Base-by-base conservation (phyloP, 1,140 invertebrate species). In the Polypedilum vanderplanki region DNA sequence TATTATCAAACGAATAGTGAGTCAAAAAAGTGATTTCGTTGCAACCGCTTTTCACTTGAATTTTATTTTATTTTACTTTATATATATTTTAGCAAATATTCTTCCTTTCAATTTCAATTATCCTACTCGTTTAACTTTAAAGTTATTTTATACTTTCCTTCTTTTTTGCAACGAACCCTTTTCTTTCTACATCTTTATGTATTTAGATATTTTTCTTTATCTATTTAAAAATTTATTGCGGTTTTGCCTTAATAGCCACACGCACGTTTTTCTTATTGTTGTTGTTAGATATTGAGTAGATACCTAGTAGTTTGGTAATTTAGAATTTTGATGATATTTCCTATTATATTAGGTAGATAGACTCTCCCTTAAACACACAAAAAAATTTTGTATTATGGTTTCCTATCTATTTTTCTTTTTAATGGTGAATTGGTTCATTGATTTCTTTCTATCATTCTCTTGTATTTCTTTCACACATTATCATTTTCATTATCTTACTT, bases 361-460 rank as follows among this genome's bases (percentile, higher is more conserved):
- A n/a, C 10, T 57, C 10, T 57, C 12, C 12, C 8, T 57, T 57
- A 46, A 15, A 12, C 15, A 0, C n/a, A 57, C 1, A 4, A 8
- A 46, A 15, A 8, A 46, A 12, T 57, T 15, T 57, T 57, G 15
- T 57, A 57, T 57, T n/a, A n/a, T 57, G n/a, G n/a, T 57, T 46
- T 46, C 41, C 41, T 46, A 41, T 46, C 9, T 12, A 4, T 57
- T n/a, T 57, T 15, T n/a, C 67, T 33, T n/a, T 75, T 74, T 17
- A 75, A 57, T 74, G 7, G 5, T 17, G 73, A 22, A 74, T 41
- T 75, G 46, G 46, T 73, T 74, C 46, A 74, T 57, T 76, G 46
- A 73, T 17, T 41, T 24, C 24, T 33, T 33, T 33, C 24, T 33
- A 33, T 33, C 24, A 33, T 33, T 33, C 24, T 33, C 24, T 5